phyloP scores from a whole-genome alignment of 2,888 invertebrate species.

The Idaea biselata region DNA sequence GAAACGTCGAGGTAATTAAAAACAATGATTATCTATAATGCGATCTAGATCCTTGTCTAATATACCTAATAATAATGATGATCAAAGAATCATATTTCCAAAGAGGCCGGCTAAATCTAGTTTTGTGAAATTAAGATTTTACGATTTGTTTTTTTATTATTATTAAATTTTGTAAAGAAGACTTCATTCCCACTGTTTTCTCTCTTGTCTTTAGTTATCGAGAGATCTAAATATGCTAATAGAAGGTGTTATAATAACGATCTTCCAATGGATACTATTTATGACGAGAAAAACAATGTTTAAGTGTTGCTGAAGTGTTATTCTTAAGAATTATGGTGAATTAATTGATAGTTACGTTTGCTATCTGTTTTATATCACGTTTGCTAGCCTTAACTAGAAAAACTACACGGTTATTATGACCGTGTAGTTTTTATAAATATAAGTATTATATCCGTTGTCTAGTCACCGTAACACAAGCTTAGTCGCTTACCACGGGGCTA shows the following conservation, averaged over 20 bases:
- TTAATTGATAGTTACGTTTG: slow-evolving; percentile 4
- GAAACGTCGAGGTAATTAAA: too few relatives aligned
- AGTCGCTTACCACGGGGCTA: too few relatives aligned
- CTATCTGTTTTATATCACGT: not conserved
- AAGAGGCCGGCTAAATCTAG: too few relatives aligned
- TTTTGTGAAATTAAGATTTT: too few relatives aligned
- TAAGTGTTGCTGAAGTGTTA: not conserved
- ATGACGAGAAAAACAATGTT: not conserved
- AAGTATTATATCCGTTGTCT: too few relatives aligned
- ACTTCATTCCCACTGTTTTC: not conserved
- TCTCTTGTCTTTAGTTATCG: not conserved
- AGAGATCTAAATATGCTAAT: not conserved
- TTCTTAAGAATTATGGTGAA: slow-evolving; percentile 7
- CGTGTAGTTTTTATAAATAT: too few relatives aligned
- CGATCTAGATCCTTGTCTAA: too few relatives aligned
- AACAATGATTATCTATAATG: too few relatives aligned
- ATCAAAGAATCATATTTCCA: too few relatives aligned
- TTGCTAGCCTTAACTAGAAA: not conserved
- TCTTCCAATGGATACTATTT: not conserved
- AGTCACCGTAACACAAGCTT: too few relatives aligned
- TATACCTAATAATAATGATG: too few relatives aligned
- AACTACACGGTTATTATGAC: not conserved
- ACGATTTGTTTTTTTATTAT: too few relatives aligned
- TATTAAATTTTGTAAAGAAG: not conserved
- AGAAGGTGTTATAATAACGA: not conserved